phyloP scores from a whole-genome alignment of 2,888 invertebrate species.

The Oxystoma pomonae region DNA sequence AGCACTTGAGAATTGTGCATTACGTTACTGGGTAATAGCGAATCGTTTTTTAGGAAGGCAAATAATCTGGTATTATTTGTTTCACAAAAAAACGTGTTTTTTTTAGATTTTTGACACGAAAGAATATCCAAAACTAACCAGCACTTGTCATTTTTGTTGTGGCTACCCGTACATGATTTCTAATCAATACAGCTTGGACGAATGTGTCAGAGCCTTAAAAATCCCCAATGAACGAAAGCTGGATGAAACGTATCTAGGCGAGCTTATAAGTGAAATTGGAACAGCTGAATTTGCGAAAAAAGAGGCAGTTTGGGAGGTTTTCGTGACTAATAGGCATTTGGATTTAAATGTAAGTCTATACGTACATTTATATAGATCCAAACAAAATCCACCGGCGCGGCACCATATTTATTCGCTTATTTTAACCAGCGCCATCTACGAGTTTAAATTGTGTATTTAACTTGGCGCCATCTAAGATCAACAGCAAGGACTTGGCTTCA shows the following conservation, averaged over 20 bases:
- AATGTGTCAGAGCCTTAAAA: background rate
- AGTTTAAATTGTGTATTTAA: too few relatives aligned
- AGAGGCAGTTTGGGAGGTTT: background rate
- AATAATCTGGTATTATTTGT: too few relatives aligned
- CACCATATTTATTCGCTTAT: too few relatives aligned
- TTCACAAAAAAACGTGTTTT: too few relatives aligned
- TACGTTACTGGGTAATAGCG: too few relatives aligned
- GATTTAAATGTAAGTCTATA: background rate
- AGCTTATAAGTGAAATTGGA: background rate
- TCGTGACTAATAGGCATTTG: background rate
- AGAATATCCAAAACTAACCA: background rate
- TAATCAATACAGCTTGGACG: background rate
- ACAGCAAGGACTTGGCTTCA: too few relatives aligned
- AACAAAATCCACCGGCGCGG: too few relatives aligned
- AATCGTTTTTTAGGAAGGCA: too few relatives aligned
- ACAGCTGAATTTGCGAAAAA: background rate
- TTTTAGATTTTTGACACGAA: background rate
- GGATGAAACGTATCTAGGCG: background rate
- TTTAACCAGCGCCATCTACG: too few relatives aligned
- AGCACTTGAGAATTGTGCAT: too few relatives aligned
- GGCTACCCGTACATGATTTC: background rate
- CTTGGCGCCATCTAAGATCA: too few relatives aligned
- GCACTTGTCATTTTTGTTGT: background rate
- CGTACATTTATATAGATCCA: too few relatives aligned
- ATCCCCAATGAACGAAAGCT: background rate